Evolutionary conservation across 2,113 vertebrate genomes (phyloP), one percentile per base, ranked within the genome.

Genomic region (Odocoileus hemionus): DNA sequence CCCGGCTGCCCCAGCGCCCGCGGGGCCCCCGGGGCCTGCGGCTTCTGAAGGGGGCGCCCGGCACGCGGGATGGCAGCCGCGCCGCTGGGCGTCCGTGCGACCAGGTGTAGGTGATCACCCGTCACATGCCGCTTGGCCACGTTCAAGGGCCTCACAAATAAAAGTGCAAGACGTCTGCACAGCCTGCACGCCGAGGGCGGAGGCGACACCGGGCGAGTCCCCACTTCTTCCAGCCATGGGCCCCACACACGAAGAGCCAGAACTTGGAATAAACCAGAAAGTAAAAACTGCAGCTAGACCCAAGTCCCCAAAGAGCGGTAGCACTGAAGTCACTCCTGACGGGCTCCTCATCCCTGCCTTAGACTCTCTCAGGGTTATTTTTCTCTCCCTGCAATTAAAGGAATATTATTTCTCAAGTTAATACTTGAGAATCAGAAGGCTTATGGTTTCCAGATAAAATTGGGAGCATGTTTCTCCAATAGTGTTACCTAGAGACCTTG

Each of bases 391-490:
- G 16, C 6, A 6, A 14, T 33, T 30, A 33, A 52, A 95, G 2
- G 12, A 89, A 52, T 45, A 67, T 89, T 91, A 10, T 64, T 97
- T 85, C 88, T 96, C 82, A 58, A 92, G 54, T 54, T 76, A 94
- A 97, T 54, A 50, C 54, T 92, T 39, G 39, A 39, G 39, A 92
- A 91, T n/a, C 97, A 96, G 98, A 96, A 96, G 90, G 83, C 52
- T 47, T 92, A 83, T 50, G 58, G 86, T 93, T 94, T 92, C 89
- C 78, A 43, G 11, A 61, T 60, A 79, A 97, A 95, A 96, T 0
- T 33, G 89, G 97, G 96, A 96, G 82, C 14, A 55, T 96, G 82
- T 97, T 97, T 94, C 95, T 98, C 88, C 95, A 98, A 91, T 95
- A 87, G 57, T 52, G 82, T 97, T 97, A 96, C 89, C 55, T 78